Evolutionary conservation across 1,140 invertebrate genomes (phyloP).

Genomic region (Diabrotica undecimpunctata): DNA sequence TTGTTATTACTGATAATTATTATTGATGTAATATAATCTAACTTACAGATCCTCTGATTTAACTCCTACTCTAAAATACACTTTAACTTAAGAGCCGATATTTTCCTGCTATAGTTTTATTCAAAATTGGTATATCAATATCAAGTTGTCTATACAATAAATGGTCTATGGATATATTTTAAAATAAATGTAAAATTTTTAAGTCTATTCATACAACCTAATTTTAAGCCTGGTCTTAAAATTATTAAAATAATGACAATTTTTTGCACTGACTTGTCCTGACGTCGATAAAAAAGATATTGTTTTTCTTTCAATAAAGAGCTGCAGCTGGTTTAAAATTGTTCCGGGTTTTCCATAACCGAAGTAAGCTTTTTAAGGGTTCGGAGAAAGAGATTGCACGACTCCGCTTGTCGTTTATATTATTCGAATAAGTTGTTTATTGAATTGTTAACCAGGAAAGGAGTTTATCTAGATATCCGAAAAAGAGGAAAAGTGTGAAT

Average conservation of each 20-base stretch:
- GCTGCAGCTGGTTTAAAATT: constrained; percentile 6
- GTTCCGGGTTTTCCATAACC: neutral
- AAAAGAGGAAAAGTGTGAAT: constrained; percentile 15
- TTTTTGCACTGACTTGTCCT: neutral
- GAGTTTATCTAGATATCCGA: constrained; percentile 13
- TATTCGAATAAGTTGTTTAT: constrained; percentile 17
- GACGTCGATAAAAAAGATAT: neutral
- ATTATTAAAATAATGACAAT: neutral
- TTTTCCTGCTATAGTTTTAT: no score
- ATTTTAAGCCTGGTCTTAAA: no score
- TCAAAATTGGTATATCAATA: no score
- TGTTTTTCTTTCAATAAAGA: constrained; percentile 12
- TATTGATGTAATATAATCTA: no score
- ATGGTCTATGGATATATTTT: no score
- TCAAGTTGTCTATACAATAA: no score
- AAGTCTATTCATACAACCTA: no score
- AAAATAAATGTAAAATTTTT: no score
- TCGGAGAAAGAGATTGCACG: constrained; percentile 5
- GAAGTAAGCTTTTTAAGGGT: constrained; percentile 4
- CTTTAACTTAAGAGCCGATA: no score
- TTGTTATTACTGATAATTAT: no score
- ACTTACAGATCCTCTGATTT: no score
- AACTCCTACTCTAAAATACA: no score
- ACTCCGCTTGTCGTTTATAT: constrained; percentile 14
- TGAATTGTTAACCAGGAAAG: constrained; percentile 20